Evolutionary conservation across 1,140 invertebrate genomes (phyloP).

Genomic region (Adoxophyes honmai): DNA sequence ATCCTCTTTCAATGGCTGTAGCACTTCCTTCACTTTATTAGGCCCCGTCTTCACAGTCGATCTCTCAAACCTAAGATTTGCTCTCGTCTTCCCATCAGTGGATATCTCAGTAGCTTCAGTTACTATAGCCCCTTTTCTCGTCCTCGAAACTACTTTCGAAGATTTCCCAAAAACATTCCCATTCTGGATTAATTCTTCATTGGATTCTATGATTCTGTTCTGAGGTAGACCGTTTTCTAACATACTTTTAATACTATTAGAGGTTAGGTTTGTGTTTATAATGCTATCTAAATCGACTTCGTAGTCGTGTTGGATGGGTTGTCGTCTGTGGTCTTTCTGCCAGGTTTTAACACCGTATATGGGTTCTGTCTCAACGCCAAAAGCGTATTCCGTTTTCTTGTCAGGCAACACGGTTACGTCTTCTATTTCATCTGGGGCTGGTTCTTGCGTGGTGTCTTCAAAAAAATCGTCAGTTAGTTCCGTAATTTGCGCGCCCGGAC

Average conservation of each 20-base stretch:
- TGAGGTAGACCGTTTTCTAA: conserved; percentile 59
- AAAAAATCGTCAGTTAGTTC: conserved; percentile 74
- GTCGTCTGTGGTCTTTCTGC: conserved; percentile 71
- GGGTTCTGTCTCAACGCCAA: conserved; percentile 59
- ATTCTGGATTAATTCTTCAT: conserved; percentile 56
- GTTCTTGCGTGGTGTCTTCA: conserved; percentile 49
- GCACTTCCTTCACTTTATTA: conserved; percentile 52
- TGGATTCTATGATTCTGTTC: conserved; percentile 49
- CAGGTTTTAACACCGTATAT: conserved; percentile 61
- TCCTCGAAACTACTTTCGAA: conserved; percentile 59
- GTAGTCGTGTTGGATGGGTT: conserved; percentile 60
- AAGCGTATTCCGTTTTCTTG: conserved; percentile 36
- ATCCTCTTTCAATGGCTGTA: conserved; percentile 53
- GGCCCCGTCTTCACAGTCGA: conserved; percentile 61
- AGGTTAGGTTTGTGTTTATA: conserved; percentile 43
- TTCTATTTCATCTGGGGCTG: conserved; percentile 50
- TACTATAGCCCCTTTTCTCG: conserved; percentile 59
- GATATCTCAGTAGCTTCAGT: conserved; percentile 66
- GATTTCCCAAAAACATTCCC: conserved; percentile 51
- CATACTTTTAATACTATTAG: conserved; percentile 57
- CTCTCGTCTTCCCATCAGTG: conserved; percentile 55
- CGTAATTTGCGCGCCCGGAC: conserved; percentile 68
- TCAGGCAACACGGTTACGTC: conserved; percentile 6
- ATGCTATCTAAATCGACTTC: conserved; percentile 58
- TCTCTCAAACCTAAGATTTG: conserved; percentile 63